Base-by-base conservation (phyloP, 2,113 vertebrate species). In the Acanthochromis polyacanthus region DNA sequence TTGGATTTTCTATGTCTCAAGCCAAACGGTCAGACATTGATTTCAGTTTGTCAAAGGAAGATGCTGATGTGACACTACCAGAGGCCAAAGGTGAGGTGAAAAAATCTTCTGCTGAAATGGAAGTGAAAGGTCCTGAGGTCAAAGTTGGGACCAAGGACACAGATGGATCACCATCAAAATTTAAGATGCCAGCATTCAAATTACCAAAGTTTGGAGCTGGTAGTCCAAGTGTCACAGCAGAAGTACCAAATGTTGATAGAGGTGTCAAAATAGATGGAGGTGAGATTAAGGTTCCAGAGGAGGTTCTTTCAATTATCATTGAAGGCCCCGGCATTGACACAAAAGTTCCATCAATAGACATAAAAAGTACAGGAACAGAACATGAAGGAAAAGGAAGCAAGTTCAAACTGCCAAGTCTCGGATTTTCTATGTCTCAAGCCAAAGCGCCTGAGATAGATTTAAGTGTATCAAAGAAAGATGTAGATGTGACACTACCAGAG, bases 191-290 rank as follows among this genome's bases (percentile, higher is more conserved):
- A 10, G 36, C 74, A 25, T 30, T 81, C 3, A 45, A 74, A 45
- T 14, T 93, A 0, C 89, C 89, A 0, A 90, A 83, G 76, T 75
- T 93, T 81, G 88, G 90, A n/a, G 3, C 30, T 0, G 58, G 30
- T 38, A 4, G n/a, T 28, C 19, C 86, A 66, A 14, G 16, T 4
- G 48, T 50, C 19, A 78, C 76, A 32, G 0, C 30, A 5, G 38
- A 73, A 23, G 45, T 0, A 16, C 36, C 46, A 0, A 53, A 75
- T 53, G 1, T 11, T 1, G 17, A 71, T 0, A 77, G 30, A 52
- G 57, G 38, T 0, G 8, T 28, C 0, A 40, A 72, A 82, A 25
- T 76, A 23, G 32, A 38, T 17, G 75, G 32, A 14, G 20, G 10
- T 40, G 72, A 87, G 4, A 36, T 74, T 1, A 69, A 84, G 8